A percentile compares a stretch with the other conserved stretches of the same genome.
These are phyloP conservation scores for Nephrotoma appendiculata DNA, from an alignment of 2,888 invertebrate genomes.

Conservation along the genomic window DNA sequence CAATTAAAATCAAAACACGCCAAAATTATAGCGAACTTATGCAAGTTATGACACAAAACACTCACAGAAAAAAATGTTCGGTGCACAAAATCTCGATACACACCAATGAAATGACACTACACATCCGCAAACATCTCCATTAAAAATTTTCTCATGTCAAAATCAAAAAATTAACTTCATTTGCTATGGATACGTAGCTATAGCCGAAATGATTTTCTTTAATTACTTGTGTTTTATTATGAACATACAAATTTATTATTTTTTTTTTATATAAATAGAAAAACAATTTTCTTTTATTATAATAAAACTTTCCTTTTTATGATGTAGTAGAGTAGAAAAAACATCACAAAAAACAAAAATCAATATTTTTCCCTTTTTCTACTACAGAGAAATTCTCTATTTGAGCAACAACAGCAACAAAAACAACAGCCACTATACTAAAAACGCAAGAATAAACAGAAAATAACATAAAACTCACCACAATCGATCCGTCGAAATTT, in stretches of 20 bases:
- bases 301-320: background rate
- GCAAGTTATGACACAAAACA: background rate
- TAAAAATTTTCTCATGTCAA: background rate
- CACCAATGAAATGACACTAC: background rate
- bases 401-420: background rate
- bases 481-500: slow-evolving; percentile 6
- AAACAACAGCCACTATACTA: background rate
- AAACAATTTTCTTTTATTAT: background rate
- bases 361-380: background rate
- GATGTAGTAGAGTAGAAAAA: background rate
- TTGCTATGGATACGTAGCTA: background rate
- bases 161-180: background rate
- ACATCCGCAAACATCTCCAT: background rate
- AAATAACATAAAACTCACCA: background rate
- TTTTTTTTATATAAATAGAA: background rate
- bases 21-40: background rate
- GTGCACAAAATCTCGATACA: background rate
- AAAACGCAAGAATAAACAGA: background rate
- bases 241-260: background rate
- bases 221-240: background rate
- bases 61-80: background rate
- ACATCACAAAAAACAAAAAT: background rate
- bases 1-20: background rate
- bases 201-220: background rate
- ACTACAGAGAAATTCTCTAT: background rate